Base-by-base conservation (phyloP, 1,140 invertebrate genomes). In the Tetramorium simillimum region DNA sequence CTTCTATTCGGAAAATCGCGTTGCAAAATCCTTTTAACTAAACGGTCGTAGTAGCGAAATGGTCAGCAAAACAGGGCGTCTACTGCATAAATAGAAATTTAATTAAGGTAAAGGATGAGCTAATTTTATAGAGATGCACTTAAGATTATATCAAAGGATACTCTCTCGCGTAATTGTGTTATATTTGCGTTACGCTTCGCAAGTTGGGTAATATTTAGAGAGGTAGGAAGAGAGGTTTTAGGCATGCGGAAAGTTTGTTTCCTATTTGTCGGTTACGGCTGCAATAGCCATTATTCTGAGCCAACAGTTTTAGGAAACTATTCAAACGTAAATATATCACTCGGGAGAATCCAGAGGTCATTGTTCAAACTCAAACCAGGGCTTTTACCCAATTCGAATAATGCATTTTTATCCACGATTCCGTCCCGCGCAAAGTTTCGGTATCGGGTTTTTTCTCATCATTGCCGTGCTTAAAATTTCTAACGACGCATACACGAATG, bases 211-310 rank as follows among this genome's bases (percentile, higher is more conserved):
- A 82, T 82, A 84, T 84, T 82, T 62, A 49, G 80, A 60, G 53
- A 84, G 24, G 37, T 46, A 75, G 53, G 40, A 28, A 60, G 53
- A 60, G 53, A 46, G 51, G 80, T 73, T 73, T 51, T 60, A 84
- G 53, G 53, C 69, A 56, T 70, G 40, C 40, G 5, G 69, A 75
- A 84, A 84, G 69, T 84, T 84, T 60, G 80, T 75, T 84, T 60
- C 69, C 69, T 75, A 75, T 84, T 84, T 84, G 80, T 84, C 69
- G 69, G 53, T 75, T 75, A 62, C 67, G 53, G 43, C 51, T 84
- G 69, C 80, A 60, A 60, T 37, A 33, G 80, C 80, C 80, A 75
- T 84, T 84, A 84, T 60, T 84, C 40, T 58, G 69, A 46, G 46
- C 67, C 21, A 60, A 73, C 69, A 40, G 53, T 84, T 84, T 84